phyloP scores from a whole-genome alignment of 2,888 invertebrate genomes.

The Antheraea yamamai region DNA sequence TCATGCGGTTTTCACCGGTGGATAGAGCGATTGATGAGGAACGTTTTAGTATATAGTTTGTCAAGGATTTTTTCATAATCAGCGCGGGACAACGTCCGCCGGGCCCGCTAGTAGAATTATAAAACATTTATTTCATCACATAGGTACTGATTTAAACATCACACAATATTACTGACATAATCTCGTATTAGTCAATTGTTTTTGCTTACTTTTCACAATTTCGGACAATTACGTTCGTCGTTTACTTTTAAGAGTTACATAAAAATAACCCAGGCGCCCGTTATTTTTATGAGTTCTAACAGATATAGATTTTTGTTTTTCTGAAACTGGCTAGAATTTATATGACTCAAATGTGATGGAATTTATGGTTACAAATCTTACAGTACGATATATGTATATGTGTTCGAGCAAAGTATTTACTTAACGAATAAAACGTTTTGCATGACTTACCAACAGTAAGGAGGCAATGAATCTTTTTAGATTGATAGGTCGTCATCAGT shows the following conservation, averaged over 20 bases:
- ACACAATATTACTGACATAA: neutral
- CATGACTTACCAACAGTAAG: neutral
- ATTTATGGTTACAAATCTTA: neutral
- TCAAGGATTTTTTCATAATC: no score
- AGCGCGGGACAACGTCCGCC: no score
- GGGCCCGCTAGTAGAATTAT: no score
- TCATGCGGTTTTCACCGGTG: no score
- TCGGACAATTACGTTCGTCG: neutral
- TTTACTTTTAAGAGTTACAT: slow-evolving; percentile 15
- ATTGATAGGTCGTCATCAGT: neutral
- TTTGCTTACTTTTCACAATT: slow-evolving; percentile 8
- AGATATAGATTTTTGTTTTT: slow-evolving; percentile 14
- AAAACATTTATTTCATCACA: neutral
- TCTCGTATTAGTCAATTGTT: neutral
- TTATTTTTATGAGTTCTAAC: slow-evolving; percentile 14
- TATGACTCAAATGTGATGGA: neutral
- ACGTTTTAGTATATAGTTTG: no score
- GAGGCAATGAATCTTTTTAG: neutral
- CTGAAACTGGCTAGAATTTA: neutral
- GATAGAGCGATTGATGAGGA: no score
- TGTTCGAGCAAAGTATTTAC: neutral
- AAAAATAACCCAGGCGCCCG: slow-evolving; percentile 14
- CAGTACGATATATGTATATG: neutral
- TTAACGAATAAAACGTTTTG: neutral
- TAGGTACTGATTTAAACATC: neutral